Base-by-base conservation (phyloP, 1,140 invertebrate species). In the Neuroterus valhalla region DNA sequence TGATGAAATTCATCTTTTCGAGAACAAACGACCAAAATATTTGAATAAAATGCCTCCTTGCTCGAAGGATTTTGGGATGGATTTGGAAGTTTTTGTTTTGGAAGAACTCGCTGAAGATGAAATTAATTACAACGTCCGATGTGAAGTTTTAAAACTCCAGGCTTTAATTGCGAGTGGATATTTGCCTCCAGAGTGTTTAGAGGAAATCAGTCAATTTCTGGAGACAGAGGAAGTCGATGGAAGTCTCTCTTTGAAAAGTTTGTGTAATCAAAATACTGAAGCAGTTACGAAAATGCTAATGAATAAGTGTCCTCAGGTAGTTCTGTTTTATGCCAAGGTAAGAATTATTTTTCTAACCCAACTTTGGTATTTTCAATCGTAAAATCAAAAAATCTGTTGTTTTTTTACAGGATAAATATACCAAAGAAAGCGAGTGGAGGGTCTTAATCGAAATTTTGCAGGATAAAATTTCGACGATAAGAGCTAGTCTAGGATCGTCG, bases 311-410 rank as follows among this genome's bases (percentile, higher is more conserved):
- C 92, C 92, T 2, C 91, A 92, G 71, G 91, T 91, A 78, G 74
- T 92, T n/a, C 74, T 92, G 21, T 89, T 91, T 42, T 93, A 91
- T 81, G 91, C 90, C 3, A 92, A 92, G 88, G 92, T 93, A 88
- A 80, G n/a, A 72, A 48, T 67, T 26, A 38, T 44, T 66, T 23
- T 4, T 45, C 12, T 45, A 62, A 66, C 11, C 46, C 8, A 38
- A 66, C 38, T 19, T 71, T 23, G 10, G 1, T 75, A 50, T 10
- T 31, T 69, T 26, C 52, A 12, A 70, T 23, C 84, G 82, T 81
- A 50, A 70, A 15, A 66, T 42, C 52, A n/a, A 15, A 52, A 21
- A 67, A 74, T 72, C 66, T 68, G 79, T 14, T 71, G 78, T 55
- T 48, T 42, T 81, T 74, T 70, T 87, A 67, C 38, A 92, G 91